Base-by-base conservation (phyloP, 2,113 vertebrate genomes). In the Galbula dea region DNA sequence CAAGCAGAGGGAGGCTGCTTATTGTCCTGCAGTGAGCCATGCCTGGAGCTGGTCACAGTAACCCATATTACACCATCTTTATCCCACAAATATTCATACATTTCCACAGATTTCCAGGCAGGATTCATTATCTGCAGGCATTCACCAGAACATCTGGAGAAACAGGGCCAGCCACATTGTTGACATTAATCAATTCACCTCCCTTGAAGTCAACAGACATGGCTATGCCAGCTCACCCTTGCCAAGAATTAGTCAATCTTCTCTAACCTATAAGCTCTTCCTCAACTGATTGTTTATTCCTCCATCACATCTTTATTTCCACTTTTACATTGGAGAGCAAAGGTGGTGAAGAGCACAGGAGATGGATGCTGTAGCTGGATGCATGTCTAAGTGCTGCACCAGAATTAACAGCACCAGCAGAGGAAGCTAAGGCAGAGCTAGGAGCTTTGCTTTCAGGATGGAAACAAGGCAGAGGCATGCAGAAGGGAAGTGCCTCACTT, bases 171-270 rank as follows among this genome's bases (percentile, higher is more conserved):
- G 46, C 59, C 75, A 41, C 80, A 52, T 87, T 58, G 41, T 63
- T 80, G 32, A 58, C 29, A 34, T 91, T 62, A 82, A 89, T 91
- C 89, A 82, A 4, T 55, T 32, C 55, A 65, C 18, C 67, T 86
- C 51, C 71, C 72, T 85, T 69, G 82, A 88, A 94, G 78, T 57
- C 82, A 88, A n/a, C n/a, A n/a, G n/a, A n/a, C 32, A 7, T 0
- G 3, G 46, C 75, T 41, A 52, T 79, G 87, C 84, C 78, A 94
- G 27, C 41, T n/a, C 49, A 62, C 24, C 67, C 67, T 79, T 79
- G 87, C 90, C 90, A 94, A 87, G 79, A 85, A 83, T 75, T 79
- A 93, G 82, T 85, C 91, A 82, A 68, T 87, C 85, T 91, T 68
- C 75, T 76, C 79, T 84, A 87, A 63, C 45, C 15, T 59, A 52